These are phyloP conservation scores for Archaeoteleia sp. DNA, from an alignment of 2,888 invertebrate species.

Conservation along the genomic window DNA sequence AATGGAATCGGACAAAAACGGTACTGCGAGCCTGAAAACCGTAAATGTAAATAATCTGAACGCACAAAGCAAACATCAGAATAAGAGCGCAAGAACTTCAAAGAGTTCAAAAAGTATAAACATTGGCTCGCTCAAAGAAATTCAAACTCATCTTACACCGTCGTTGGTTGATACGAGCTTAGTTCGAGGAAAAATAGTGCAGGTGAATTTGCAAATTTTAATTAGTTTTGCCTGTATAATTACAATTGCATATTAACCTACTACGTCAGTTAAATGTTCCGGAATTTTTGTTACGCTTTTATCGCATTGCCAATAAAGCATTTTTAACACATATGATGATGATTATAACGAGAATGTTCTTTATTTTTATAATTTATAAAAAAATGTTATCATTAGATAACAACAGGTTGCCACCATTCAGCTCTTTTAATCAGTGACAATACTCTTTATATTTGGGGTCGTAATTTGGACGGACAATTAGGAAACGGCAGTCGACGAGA, in stretches of 20 bases:
- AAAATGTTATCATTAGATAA: conserved; percentile 59
- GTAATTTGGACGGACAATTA: conserved; percentile 92
- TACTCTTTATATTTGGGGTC: conserved; percentile 88
- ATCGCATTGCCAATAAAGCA: no score
- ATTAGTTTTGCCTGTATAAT: no score
- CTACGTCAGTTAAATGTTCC: no score
- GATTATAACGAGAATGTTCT: no score
- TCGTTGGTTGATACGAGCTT: conserved; percentile 79
- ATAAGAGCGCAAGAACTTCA: conserved; percentile 19
- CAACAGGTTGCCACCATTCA: conserved; percentile 90
- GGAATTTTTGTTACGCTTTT: conserved; percentile 10
- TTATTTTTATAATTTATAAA: conserved; percentile 10
- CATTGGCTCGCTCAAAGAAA: conserved; percentile 62
- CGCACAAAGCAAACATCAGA: conserved; percentile 27
- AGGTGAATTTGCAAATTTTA: no score
- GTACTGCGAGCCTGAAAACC: conserved; percentile 14
- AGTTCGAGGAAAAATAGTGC: conserved; percentile 79
- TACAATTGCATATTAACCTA: no score
- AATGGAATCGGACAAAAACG: conserved; percentile 6
- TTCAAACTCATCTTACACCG: conserved; percentile 78
- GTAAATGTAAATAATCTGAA: conserved; percentile 4
- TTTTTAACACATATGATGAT: no score
- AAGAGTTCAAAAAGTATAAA: conserved; percentile 54
- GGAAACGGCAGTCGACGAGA: conserved; percentile 83
- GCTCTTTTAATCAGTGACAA: conserved; percentile 83